These are phyloP conservation scores for Hedya salicella DNA, from an alignment of 2,888 invertebrate genomes.

Conservation along the genomic window DNA sequence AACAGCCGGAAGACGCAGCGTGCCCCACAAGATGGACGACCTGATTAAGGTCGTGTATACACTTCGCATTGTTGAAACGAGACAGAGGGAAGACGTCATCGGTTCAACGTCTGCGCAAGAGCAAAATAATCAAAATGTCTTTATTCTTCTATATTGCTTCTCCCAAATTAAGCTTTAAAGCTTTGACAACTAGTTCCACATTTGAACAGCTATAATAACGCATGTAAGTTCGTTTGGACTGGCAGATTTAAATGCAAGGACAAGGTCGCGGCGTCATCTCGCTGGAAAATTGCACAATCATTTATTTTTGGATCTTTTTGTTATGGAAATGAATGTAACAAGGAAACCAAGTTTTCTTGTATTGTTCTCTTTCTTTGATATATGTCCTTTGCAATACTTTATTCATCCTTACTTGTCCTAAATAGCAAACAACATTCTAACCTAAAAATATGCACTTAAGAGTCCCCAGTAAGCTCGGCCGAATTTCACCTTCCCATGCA, in stretches of 20 bases:
- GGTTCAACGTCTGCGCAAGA: background rate
- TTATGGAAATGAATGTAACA: background rate
- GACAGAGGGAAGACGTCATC: background rate
- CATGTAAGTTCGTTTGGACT: background rate
- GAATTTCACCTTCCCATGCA: no score
- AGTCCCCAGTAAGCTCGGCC: no score
- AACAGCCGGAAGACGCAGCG: no score
- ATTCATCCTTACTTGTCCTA: no score
- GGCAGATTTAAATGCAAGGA: background rate
- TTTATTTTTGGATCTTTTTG: constrained; percentile 9
- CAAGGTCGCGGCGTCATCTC: constrained; percentile 13
- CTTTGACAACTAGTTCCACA: background rate
- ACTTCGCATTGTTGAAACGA: background rate
- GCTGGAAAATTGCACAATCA: constrained; percentile 26
- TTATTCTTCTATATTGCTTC: background rate
- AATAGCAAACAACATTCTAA: no score
- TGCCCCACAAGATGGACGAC: no score
- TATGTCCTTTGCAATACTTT: background rate
- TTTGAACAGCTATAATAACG: background rate
- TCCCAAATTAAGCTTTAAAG: background rate
- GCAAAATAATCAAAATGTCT: background rate
- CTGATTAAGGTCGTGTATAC: no score
- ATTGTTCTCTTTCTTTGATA: background rate
- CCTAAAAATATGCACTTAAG: no score
- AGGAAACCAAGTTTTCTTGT: background rate